Conservation (phyloP, 1,140 invertebrate species). For the Campoletis sonorensis region DNA sequence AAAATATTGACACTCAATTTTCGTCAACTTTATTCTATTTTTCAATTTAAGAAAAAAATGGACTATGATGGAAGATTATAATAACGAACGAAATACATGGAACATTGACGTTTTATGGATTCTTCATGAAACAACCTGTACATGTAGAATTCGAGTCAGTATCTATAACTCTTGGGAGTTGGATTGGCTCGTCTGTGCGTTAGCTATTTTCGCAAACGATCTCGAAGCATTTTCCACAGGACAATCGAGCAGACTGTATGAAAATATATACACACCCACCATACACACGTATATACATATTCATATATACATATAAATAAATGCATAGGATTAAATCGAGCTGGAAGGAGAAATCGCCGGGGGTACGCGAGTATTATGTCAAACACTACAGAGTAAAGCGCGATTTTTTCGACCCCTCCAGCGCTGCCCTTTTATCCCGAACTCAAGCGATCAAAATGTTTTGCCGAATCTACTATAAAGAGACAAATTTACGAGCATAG, state of each 20-base stretch:
- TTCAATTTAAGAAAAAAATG: too few relatives aligned
- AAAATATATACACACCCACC: not conserved
- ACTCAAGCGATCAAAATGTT: conserved; percentile 17
- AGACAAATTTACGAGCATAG: too few relatives aligned
- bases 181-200: conserved; percentile 28
- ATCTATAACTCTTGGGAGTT: conserved; percentile 36
- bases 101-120: not conserved
- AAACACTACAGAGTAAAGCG: not conserved
- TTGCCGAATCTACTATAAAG: not conserved
- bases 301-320: not conserved
- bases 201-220: conserved; percentile 27
- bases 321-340: not conserved
- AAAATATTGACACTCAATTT: too few relatives aligned
- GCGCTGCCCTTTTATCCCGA: not conserved
- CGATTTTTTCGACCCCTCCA: conserved; percentile 9
- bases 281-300: not conserved
- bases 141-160: not conserved
- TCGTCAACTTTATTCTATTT: too few relatives aligned
- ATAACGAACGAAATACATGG: not conserved
- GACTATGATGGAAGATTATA: not conserved
- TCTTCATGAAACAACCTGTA: not conserved
- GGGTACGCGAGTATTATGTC: conserved; percentile 14
- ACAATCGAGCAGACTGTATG: conserved; percentile 10
- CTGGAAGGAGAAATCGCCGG: conserved; percentile 17
- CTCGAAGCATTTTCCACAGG: conserved; percentile 31